A percentile compares a stretch with the other conserved stretches of the same genome.
These are phyloP conservation scores for Tillus elongatus DNA, from an alignment of 2,888 invertebrate species.

Conservation along the genomic window DNA sequence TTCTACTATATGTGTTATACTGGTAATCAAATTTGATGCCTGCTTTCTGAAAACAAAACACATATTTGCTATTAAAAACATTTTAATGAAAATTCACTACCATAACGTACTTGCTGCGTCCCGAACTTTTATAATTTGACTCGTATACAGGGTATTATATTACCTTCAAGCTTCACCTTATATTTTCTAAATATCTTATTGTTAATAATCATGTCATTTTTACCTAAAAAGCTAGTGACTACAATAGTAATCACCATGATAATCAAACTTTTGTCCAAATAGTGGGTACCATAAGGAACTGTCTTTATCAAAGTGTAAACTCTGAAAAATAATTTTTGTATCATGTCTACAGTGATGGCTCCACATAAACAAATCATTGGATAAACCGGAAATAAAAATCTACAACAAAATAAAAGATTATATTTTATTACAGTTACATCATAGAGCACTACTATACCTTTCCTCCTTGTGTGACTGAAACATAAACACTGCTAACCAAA, in stretches of 20 bases:
- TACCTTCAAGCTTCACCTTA: no score
- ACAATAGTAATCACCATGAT: slow-evolving; percentile 57
- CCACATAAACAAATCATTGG: slow-evolving; percentile 79
- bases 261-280: slow-evolving; percentile 66
- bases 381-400: slow-evolving; percentile 92
- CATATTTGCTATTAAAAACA: no score
- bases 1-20: no score
- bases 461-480: slow-evolving; percentile 89
- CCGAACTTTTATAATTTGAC: no score
- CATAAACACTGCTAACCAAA: slow-evolving; percentile 87
- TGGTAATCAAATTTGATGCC: no score
- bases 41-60: no score
- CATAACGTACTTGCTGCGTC: no score
- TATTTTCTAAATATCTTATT: no score
- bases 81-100: no score
- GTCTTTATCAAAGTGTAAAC: slow-evolving; percentile 40
- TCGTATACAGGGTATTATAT: no score
- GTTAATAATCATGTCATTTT: no score
- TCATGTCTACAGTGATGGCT: slow-evolving; percentile 66
- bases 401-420: slow-evolving; percentile 28
- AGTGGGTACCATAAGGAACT: slow-evolving; percentile 48
- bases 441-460: slow-evolving; percentile 38
- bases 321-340: slow-evolving; percentile 66
- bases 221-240: slow-evolving; percentile 47
- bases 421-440: slow-evolving; percentile 6